Base-by-base conservation (phyloP, 2,888 invertebrate genomes). In the Ormyrus rosae region DNA sequence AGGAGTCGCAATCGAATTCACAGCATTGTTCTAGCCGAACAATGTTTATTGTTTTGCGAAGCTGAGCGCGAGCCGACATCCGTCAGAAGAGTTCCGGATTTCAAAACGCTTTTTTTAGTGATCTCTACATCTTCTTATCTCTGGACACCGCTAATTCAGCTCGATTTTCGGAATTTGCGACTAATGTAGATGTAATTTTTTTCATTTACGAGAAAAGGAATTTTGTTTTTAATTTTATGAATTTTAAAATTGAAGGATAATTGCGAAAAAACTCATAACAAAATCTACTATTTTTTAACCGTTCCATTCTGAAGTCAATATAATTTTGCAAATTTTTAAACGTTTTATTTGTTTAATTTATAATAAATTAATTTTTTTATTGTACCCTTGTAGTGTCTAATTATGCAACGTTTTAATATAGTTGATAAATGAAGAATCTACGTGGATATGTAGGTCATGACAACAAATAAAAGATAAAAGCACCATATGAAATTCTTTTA, bases 1-100 rank as follows among this genome's bases (percentile, higher is more conserved):
- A 9, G 7, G 70, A 53, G 13, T 60, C 69, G 79, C 68, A 71
- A 80, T 76, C 75, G 75, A 85, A 84, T 85, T 86, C 85, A 82
- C 86, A 85, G 83, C 81, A 86, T 86, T 86, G 85, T 86, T 78
- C 34, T 71, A 50, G 48, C 50, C 72, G 69, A 78, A 86, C 85
- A 86, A 86, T 86, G 86, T 86, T 86, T 85, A 86, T 86, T 86
- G 86, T 86, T 83, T 34, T 80, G 51, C 68, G 63, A 61, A 72
- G 71, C 53, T 70, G 58, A n/a, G 19, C 48, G 34, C 56, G 13
- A 4, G 8, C 45, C 11, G 64, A 74, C 70, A 79, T 81, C 78
- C 78, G 78, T 45, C 46, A 9, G 19, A 53, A 34, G 34, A 60
- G 61, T 76, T 80, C 67, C 71, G 64, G 50, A 72, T 79, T 79